Evolutionary conservation across 2,113 vertebrate genomes (phyloP), one percentile per base, ranked within the genome.

Genomic region (Ciconia maguari): DNA sequence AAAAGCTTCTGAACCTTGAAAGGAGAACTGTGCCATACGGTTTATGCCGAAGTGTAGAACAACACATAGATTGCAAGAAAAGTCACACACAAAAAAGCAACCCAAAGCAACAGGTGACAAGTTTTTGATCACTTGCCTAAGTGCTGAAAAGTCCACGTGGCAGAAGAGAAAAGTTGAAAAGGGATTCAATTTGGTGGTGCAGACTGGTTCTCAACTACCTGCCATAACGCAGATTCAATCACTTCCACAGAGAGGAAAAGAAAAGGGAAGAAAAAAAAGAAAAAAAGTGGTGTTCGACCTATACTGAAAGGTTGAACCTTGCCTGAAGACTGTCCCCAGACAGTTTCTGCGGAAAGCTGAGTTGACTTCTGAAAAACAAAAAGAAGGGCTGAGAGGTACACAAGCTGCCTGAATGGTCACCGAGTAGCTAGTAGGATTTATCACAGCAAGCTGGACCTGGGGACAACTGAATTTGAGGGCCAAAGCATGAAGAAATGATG

Each of bases 71-170:
- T 5, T 27, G 64, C 38, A 69, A 34, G 72, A 20, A 13, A 48
- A 78, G 25, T 9, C 30, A 22, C 36, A 25, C 46, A 6, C 0
- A 1, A 29, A 36, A 19, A 64, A 66, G 27, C 18, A 66, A 21
- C 22, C 32, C 60, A 41, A 65, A 57, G 54, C 4, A 32, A 7
- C 11, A n/a, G 34, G 12, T 4, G 52, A 52, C 12, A 32, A 9
- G 71, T 10, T 25, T 62, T 30, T 2, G 5, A 18, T 62, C 42
- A 5, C 20, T 44, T 22, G 3, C 20, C 24, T 3, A 7, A 66
- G 19, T 6, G 5, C 46, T 22, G 46, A 22, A 19, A 71, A 62
- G 26, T 10, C 6, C 25, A 20, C 0, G 0, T 10, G 62, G 71
- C 41, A 58, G 48, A 83, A 61, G 55, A n/a, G 36, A 10, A 30